Evolutionary conservation across 2,113 vertebrate species (phyloP).

Genomic region (Callipepla californica): DNA sequence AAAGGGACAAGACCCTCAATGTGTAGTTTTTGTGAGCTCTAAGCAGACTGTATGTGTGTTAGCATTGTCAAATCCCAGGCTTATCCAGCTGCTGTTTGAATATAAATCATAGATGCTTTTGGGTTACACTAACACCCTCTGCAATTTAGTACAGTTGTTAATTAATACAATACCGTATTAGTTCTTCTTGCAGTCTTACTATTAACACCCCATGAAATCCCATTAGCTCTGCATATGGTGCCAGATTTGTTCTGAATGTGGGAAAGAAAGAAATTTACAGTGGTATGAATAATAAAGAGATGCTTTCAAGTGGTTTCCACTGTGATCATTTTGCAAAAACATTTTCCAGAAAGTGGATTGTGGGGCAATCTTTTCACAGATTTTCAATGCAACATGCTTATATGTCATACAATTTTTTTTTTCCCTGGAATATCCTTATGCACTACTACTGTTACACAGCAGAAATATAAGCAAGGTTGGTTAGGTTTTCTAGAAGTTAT

Average conservation of each 20-base stretch:
- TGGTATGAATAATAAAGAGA: slow-evolving; percentile 53
- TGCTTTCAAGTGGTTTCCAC: slow-evolving; percentile 63
- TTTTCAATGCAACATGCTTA: slow-evolving; percentile 38
- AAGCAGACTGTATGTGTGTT: background rate
- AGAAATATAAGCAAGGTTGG: background rate
- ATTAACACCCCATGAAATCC: slow-evolving; percentile 59
- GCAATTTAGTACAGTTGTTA: slow-evolving; percentile 56
- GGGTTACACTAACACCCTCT: slow-evolving; percentile 35
- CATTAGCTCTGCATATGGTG: slow-evolving; percentile 66
- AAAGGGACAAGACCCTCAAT: background rate
- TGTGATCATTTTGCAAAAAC: slow-evolving; percentile 38
- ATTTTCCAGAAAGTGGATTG: slow-evolving; percentile 46
- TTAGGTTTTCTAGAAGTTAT: slow-evolving; percentile 5
- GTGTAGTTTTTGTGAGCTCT: background rate
- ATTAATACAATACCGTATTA: slow-evolving; percentile 70
- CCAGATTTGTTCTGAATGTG: slow-evolving; percentile 56
- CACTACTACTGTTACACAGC: background rate
- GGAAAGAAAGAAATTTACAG: slow-evolving; percentile 59
- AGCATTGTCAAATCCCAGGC: slow-evolving; percentile 30
- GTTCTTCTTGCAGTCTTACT: slow-evolving; percentile 51
- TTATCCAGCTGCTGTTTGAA: slow-evolving; percentile 24
- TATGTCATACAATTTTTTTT: slow-evolving; percentile 14
- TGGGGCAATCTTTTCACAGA: slow-evolving; percentile 36
- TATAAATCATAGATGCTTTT: slow-evolving; percentile 46
- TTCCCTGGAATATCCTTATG: background rate